These are phyloP conservation scores for Chiloscyllium punctatum DNA, from an alignment of 2,797 vertebrate species.

Conservation along the genomic window DNA sequence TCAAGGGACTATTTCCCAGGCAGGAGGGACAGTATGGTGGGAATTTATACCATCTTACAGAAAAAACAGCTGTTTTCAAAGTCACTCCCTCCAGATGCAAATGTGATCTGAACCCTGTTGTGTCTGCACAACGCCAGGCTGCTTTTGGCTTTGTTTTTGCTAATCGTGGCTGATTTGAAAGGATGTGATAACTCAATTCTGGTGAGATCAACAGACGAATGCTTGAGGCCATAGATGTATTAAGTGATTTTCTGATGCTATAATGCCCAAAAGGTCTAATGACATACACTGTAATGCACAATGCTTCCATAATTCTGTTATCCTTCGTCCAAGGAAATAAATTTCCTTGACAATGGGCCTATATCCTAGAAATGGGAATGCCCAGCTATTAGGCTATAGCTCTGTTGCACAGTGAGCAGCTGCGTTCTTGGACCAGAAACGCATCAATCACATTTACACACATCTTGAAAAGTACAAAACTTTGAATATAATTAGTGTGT, in stretches of 20 bases:
- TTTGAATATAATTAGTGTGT: not conserved
- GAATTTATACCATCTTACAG: not conserved
- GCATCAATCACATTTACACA: not conserved
- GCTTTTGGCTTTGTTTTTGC: constrained; percentile 7
- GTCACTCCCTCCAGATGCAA: not conserved
- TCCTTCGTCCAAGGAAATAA: not conserved
- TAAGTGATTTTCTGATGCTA: not conserved
- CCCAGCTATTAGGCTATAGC: not conserved
- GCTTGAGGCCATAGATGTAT: not conserved
- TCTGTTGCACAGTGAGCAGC: not conserved
- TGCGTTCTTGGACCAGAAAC: not conserved
- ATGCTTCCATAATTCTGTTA: not conserved
- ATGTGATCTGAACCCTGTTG: not conserved
- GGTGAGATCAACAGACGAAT: not conserved
- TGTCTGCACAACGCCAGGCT: not conserved
- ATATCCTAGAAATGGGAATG: not conserved
- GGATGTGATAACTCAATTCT: not conserved
- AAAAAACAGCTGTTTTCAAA: constrained; percentile 25
- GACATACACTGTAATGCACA: not conserved
- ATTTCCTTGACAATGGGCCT: not conserved
- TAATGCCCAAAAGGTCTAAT: not conserved
- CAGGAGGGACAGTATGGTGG: constrained; percentile 5
- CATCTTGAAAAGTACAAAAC: not conserved
- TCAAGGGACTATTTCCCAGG: not conserved
- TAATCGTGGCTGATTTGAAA: not conserved